Conservation (phyloP, 2,888 invertebrate species). For the Caenorhabditis sp. region DNA sequence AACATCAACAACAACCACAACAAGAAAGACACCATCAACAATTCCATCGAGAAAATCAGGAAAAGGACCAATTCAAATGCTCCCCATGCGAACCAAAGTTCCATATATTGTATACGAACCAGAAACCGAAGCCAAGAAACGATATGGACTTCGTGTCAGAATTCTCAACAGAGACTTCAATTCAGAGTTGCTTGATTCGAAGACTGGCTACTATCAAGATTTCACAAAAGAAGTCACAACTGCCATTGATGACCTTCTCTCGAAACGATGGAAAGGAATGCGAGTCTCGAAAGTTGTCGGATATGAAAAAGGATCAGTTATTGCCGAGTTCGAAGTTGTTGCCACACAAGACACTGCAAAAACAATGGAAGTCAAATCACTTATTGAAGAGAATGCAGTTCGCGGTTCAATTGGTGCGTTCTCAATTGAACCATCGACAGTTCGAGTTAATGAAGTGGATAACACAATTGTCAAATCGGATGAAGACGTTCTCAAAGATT, state of each 20-base stretch:
- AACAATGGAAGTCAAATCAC: conserved; percentile 49
- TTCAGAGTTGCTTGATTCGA: conserved; percentile 47
- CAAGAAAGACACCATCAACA: conserved; percentile 1
- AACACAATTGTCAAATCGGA: conserved; percentile 18
- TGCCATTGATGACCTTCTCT: conserved; percentile 43
- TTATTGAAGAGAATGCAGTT: conserved; percentile 56
- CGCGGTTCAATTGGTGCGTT: conserved; percentile 51
- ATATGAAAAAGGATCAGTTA: conserved; percentile 52
- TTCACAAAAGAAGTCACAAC: conserved; percentile 57
- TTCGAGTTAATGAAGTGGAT: conserved; percentile 49
- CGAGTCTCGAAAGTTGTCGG: conserved; percentile 52
- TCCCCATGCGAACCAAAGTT: conserved; percentile 31
- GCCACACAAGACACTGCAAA: conserved; percentile 41
- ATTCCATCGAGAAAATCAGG: not conserved
- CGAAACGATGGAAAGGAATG: conserved; percentile 53
- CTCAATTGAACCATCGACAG: conserved; percentile 55
- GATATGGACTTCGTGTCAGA: conserved; percentile 51
- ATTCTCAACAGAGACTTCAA: conserved; percentile 58
- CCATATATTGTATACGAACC: conserved; percentile 40
- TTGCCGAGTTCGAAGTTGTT: conserved; percentile 54
- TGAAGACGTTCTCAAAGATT: conserved; percentile 31
- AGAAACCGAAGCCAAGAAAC: conserved; percentile 24
- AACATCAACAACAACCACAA: conserved; percentile 12
- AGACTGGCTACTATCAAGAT: conserved; percentile 53
- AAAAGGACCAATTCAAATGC: conserved; percentile 22